These are phyloP conservation scores for Corapipo altera DNA, from an alignment of 2,113 vertebrate species.

Conservation along the genomic window DNA sequence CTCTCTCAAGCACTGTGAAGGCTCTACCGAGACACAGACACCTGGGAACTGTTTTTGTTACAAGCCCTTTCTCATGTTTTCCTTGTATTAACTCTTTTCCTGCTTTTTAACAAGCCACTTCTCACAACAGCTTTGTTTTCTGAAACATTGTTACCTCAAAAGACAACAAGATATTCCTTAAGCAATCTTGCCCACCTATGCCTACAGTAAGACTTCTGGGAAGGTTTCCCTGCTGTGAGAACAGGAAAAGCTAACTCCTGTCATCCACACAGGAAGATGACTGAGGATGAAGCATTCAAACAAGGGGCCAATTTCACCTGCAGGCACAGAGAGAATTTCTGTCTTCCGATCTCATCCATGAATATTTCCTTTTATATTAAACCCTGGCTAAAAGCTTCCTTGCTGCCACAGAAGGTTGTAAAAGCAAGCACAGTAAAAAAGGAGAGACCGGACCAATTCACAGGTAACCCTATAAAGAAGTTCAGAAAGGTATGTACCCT, in stretches of 20 bases:
- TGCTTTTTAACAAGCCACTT: background rate
- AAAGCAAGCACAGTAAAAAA: background rate
- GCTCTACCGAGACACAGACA: background rate
- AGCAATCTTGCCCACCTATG: background rate
- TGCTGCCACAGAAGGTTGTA: background rate
- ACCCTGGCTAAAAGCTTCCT: background rate
- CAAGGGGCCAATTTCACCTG: background rate
- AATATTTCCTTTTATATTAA: background rate
- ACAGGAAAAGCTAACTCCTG: background rate
- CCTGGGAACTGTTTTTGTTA: background rate
- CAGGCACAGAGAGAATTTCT: background rate
- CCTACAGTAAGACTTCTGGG: background rate
- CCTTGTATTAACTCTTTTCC: background rate
- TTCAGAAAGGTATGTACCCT: background rate
- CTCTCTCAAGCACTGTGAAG: background rate
- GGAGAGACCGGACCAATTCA: background rate
- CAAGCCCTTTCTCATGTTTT: background rate
- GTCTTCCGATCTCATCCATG: fast-evolving
- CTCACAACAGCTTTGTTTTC: background rate
- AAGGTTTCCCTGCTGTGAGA: background rate
- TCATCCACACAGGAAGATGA: background rate
- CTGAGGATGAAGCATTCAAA: background rate
- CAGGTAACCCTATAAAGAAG: background rate
- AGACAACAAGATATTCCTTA: background rate
- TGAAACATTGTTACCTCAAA: background rate